These are phyloP conservation scores for Tretioscincus oriximinensis DNA, from an alignment of 2,113 vertebrate genomes.

Conservation along the genomic window DNA sequence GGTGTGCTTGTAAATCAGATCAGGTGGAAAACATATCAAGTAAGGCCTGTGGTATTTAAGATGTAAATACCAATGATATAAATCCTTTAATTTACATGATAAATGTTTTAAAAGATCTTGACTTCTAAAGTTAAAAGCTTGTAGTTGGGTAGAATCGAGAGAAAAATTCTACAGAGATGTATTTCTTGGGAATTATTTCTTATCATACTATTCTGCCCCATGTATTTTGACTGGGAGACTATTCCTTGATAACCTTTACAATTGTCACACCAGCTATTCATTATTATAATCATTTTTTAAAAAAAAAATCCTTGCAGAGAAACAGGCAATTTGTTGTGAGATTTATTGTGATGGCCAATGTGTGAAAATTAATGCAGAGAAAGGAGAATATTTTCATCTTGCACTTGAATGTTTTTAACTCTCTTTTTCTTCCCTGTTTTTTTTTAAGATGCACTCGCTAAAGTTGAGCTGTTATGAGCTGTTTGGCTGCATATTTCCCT, in stretches of 20 bases:
- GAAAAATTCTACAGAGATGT: neutral
- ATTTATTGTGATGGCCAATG: neutral
- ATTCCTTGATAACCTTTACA: slow-evolving; percentile 10
- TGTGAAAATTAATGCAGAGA: neutral
- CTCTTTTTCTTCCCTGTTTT: slow-evolving; percentile 29
- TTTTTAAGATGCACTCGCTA: slow-evolving; percentile 45
- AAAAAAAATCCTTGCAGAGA: neutral
- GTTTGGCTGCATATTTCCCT: slow-evolving; percentile 37
- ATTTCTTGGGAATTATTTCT: neutral
- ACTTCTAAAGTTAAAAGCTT: neutral
- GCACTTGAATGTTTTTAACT: neutral
- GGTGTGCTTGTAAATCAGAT: slow-evolving; percentile 60
- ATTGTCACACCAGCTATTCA: slow-evolving; percentile 17
- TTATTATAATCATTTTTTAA: neutral
- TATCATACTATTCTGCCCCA: neutral
- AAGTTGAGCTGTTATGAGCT: slow-evolving; percentile 58
- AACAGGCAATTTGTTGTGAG: neutral
- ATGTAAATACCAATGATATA: slow-evolving; percentile 39
- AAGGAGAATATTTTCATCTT: slow-evolving; percentile 23
- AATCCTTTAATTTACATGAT: slow-evolving; percentile 36
- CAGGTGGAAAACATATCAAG: slow-evolving; percentile 48
- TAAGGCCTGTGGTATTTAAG: slow-evolving; percentile 53
- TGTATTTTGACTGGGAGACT: neutral
- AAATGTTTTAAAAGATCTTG: slow-evolving; percentile 39
- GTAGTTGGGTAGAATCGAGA: neutral